phyloP scores from a whole-genome alignment of 2,888 invertebrate species.

The Plagodis dolabraria region DNA sequence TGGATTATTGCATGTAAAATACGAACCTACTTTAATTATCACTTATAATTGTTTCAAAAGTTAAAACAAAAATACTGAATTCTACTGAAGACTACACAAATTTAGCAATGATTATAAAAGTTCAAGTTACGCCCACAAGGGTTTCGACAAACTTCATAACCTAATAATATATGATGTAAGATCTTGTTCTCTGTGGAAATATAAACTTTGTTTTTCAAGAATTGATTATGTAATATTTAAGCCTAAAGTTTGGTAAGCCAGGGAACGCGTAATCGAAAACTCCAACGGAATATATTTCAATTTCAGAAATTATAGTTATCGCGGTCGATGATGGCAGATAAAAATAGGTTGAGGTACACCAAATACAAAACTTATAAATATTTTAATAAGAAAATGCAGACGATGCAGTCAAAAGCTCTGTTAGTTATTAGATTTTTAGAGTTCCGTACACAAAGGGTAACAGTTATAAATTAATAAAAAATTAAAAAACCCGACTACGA shows the following conservation, averaged over 20 bases:
- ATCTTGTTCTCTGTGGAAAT: conserved; percentile 10
- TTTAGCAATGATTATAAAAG: conserved; percentile 3
- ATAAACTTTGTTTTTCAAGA: conserved; percentile 4
- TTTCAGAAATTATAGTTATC: conserved; percentile 13
- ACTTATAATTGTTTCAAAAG: no score
- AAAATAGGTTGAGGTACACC: conserved; percentile 6
- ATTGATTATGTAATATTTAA: conserved; percentile 8
- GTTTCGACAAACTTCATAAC: conserved; percentile 9
- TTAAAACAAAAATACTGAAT: no score
- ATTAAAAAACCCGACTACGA: no score
- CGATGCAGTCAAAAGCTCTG: no score
- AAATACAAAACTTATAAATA: no score
- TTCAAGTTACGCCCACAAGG: conserved; percentile 14
- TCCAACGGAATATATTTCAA: conserved; percentile 12
- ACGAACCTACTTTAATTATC: no score
- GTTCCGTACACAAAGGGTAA: no score
- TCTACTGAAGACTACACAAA: background rate
- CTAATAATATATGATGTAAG: conserved; percentile 17
- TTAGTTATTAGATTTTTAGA: no score
- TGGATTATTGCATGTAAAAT: no score
- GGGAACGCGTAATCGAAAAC: conserved; percentile 6
- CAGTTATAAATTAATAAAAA: no score
- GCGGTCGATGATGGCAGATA: conserved; percentile 8
- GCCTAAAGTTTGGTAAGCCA: conserved; percentile 4
- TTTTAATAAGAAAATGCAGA: no score